Evolutionary conservation across 2,797 vertebrate species (phyloP).

Genomic region (Botia almorhae): DNA sequence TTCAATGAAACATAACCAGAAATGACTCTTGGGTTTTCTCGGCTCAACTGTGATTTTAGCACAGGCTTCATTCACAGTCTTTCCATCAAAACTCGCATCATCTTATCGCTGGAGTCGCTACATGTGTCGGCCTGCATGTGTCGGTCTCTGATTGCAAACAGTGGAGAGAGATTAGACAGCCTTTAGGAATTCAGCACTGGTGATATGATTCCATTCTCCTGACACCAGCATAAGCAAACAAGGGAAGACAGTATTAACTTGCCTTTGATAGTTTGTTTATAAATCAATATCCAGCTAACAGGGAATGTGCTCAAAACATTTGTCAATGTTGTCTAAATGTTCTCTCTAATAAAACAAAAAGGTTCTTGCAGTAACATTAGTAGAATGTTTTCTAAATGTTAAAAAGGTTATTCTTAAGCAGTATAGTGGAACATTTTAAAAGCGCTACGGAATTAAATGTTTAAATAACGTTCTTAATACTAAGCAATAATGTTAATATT

Average conservation of each 20-base stretch:
- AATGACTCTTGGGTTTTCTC: background rate
- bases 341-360: too few species aligned
- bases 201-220: constrained; percentile 37
- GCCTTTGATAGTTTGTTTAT: constrained; percentile 35
- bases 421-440: too few species aligned
- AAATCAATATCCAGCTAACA: background rate
- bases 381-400: too few species aligned
- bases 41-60: too few species aligned
- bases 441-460: too few species aligned
- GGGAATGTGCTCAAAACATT: too few species aligned
- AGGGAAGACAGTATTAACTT: background rate
- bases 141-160: constrained; percentile 31
- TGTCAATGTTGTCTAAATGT: too few species aligned
- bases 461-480: too few species aligned
- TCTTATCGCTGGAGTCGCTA: constrained; percentile 40
- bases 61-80: constrained; percentile 34
- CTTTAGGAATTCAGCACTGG: constrained; percentile 38
- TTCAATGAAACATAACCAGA: background rate
- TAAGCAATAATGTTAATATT: too few species aligned
- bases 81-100: constrained; percentile 41
- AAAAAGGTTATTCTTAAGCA: too few species aligned
- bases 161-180: constrained; percentile 25
- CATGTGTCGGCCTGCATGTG: constrained; percentile 51
- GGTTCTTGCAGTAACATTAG: too few species aligned
- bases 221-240: background rate